These are phyloP conservation scores for Carcina quercana DNA, from an alignment of 2,888 invertebrate species.

Conservation along the genomic window DNA sequence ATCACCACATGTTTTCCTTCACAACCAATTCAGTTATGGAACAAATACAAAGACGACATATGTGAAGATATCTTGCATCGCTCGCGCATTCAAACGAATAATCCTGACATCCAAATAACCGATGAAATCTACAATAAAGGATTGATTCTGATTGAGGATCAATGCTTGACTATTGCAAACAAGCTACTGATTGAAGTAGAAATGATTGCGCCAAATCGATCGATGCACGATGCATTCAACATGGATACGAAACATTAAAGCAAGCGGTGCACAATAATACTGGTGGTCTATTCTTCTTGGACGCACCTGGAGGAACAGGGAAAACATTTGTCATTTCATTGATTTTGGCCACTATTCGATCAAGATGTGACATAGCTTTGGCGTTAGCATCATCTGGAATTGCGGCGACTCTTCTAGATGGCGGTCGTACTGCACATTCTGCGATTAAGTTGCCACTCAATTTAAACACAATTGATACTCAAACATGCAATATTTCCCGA, in stretches of 20 bases:
- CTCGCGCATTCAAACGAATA: constrained; percentile 14
- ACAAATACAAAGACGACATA: constrained; percentile 19
- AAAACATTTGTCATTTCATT: constrained; percentile 20
- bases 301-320: constrained; percentile 19
- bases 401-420: constrained; percentile 21
- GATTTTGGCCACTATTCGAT: constrained; percentile 19
- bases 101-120: constrained; percentile 17
- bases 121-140: constrained; percentile 19
- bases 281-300: constrained; percentile 21
- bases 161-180: constrained; percentile 23
- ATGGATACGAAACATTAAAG: constrained; percentile 22
- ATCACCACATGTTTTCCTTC: constrained; percentile 14
- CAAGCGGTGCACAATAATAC: constrained; percentile 20
- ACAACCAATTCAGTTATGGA: constrained; percentile 18
- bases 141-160: constrained; percentile 20
- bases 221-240: constrained; percentile 14
- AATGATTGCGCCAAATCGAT: constrained; percentile 16
- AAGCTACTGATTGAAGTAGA: constrained; percentile 24
- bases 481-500: constrained; percentile 22
- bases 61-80: constrained; percentile 22
- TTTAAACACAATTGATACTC: constrained; percentile 20
- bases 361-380: constrained; percentile 19
- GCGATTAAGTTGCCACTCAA: constrained; percentile 27
- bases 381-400: constrained; percentile 26
- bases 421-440: constrained; percentile 26